phyloP scores from a whole-genome alignment of 2,797 vertebrate genomes.

The Halcyon badia region DNA sequence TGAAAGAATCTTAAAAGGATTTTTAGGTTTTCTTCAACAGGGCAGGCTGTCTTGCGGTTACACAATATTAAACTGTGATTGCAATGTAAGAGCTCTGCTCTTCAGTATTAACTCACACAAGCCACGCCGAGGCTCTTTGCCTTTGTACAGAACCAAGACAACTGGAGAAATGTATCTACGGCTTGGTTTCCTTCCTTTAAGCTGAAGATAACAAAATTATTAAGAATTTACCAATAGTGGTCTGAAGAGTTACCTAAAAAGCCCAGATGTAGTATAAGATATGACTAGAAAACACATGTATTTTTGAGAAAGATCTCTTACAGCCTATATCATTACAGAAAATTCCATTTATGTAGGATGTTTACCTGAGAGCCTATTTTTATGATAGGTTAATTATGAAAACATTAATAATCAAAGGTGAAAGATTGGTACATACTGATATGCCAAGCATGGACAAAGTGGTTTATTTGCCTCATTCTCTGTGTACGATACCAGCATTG shows the following conservation, averaged over 20 bases:
- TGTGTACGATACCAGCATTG: background rate
- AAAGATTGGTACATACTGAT: background rate
- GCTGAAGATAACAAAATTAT: background rate
- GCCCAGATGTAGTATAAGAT: background rate
- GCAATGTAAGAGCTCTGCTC: background rate
- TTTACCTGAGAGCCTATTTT: background rate
- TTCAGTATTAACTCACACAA: background rate
- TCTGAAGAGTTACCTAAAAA: background rate
- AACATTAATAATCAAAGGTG: background rate
- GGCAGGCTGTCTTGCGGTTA: background rate
- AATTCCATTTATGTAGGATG: background rate
- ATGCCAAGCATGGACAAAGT: background rate
- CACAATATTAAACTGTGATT: background rate
- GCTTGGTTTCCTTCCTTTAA: background rate
- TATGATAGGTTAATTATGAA: background rate
- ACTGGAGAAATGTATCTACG: background rate
- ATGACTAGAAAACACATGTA: background rate
- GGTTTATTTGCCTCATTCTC: background rate
- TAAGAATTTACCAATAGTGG: background rate
- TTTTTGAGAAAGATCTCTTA: background rate
- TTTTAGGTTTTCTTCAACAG: background rate
- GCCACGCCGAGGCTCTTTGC: accelerated
- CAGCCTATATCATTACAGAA: accelerated
- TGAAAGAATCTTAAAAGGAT: background rate
- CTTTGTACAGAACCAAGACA: background rate